phyloP scores from a whole-genome alignment of 2,113 vertebrate genomes.

The Anoura caudifer region DNA sequence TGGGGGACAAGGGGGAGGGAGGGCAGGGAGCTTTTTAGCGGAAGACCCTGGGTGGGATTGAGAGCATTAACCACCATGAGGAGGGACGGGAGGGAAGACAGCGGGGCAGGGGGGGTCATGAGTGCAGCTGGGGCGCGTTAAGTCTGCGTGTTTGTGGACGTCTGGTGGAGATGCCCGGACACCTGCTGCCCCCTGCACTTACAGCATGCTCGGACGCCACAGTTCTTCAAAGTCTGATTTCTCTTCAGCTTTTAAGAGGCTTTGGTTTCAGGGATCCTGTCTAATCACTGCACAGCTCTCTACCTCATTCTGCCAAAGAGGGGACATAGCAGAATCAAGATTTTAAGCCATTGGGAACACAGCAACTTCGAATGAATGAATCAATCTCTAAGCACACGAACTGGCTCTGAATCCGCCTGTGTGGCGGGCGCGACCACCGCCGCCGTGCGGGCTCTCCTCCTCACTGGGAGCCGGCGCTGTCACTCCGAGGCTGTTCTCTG shows the following conservation, averaged over 20 bases:
- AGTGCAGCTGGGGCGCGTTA: background rate
- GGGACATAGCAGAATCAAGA: conserved; percentile 72
- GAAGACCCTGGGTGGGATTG: background rate
- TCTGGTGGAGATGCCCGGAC: conserved; percentile 45
- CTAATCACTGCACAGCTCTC: conserved; percentile 74
- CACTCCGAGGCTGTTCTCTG: background rate
- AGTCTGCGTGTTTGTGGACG: conserved; percentile 43
- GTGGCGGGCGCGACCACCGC: background rate
- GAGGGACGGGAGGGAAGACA: background rate
- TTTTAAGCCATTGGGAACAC: conserved; percentile 57
- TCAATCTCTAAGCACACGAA: background rate
- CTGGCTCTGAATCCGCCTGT: background rate
- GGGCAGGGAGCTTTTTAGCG: background rate
- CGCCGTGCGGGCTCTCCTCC: background rate
- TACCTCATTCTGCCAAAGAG: conserved; percentile 76
- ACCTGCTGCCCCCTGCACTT: conserved; percentile 66
- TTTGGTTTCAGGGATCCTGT: conserved; percentile 72
- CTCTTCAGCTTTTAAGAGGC: conserved; percentile 74
- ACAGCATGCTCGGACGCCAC: conserved; percentile 69
- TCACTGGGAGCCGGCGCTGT: rapidly evolving
- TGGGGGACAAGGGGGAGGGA: background rate
- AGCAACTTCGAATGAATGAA: conserved; percentile 13
- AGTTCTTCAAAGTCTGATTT: conserved; percentile 70
- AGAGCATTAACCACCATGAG: background rate
- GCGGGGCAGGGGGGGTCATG: background rate